phyloP scores from a whole-genome alignment of 2,797 vertebrate genomes.

The Takifugu rubripes region DNA sequence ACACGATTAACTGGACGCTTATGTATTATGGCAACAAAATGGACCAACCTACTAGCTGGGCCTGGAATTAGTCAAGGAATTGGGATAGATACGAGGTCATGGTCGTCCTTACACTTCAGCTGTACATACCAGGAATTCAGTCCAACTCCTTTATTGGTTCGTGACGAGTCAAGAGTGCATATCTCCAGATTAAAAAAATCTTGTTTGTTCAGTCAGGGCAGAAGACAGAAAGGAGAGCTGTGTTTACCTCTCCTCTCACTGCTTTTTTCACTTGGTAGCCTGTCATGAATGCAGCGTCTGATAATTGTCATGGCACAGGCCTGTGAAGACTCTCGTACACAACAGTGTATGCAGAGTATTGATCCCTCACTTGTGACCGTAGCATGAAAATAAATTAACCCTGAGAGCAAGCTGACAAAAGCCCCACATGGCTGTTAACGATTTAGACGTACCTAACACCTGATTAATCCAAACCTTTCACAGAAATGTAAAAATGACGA shows the following conservation, averaged over 20 bases:
- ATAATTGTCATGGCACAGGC: conserved; percentile 43
- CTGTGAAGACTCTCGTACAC: conserved; percentile 37
- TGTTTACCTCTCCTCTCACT: neutral
- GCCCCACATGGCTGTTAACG: conserved; percentile 40
- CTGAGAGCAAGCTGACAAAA: conserved; percentile 5
- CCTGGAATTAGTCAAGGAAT: too few species aligned
- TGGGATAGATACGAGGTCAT: too few species aligned
- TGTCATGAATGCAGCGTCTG: conserved; percentile 15
- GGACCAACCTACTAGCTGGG: too few species aligned
- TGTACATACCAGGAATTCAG: neutral
- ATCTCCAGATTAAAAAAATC: conserved; percentile 14
- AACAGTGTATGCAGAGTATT: conserved; percentile 35
- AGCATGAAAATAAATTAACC: conserved; percentile 20
- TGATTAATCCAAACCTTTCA: neutral
- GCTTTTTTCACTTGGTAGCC: conserved; percentile 2
- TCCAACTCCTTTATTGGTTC: conserved; percentile 16
- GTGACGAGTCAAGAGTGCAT: conserved; percentile 14
- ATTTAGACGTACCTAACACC: neutral
- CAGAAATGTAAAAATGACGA: neutral
- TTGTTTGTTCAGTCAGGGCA: conserved; percentile 11
- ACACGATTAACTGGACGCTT: too few species aligned
- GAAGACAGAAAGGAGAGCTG: neutral
- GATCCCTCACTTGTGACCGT: conserved; percentile 20
- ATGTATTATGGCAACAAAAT: too few species aligned
- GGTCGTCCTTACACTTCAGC: too few species aligned